Percentiles rank a stretch among this genome's conserved stretches.
Evolutionary conservation across 2,888 invertebrate species (phyloP).

Genomic region (Heterodera filipjevi): DNA sequence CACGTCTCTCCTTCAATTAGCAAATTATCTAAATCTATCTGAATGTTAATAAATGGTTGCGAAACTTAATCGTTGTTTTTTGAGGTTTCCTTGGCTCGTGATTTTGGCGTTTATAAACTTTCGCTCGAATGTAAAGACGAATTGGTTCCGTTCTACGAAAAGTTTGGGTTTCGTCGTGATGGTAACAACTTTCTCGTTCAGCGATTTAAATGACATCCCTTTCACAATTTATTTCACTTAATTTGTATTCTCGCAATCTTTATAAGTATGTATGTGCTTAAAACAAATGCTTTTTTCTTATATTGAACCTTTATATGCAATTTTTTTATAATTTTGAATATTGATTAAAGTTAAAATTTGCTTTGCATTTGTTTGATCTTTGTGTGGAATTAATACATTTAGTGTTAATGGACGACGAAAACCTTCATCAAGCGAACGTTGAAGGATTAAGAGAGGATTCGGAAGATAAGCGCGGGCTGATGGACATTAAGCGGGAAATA

Average conservation of each 20-base stretch:
- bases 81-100: conserved; percentile 52
- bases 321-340: background rate
- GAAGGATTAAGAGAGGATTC: conserved; percentile 24
- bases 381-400: background rate
- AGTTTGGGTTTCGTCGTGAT: conserved; percentile 60
- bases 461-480: conserved; percentile 5
- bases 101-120: conserved; percentile 64
- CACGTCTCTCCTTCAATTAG: too few species aligned
- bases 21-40: too few species aligned
- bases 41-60: too few species aligned
- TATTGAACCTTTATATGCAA: too few species aligned
- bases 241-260: background rate
- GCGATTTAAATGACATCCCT: conserved; percentile 42
- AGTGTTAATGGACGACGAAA: conserved; percentile 24
- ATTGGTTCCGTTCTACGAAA: conserved; percentile 62
- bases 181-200: conserved; percentile 58
- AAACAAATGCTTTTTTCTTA: too few species aligned
- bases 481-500: conserved; percentile 5
- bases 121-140: conserved; percentile 65
- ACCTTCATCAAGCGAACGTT: conserved; percentile 3
- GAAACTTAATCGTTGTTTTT: too few species aligned
- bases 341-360: background rate
- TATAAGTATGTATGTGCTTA: background rate
- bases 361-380: background rate
- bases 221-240: background rate